Percentiles rank a stretch among this genome's conserved stretches.
These are phyloP conservation scores for Cephalopholis sonnerati DNA, from an alignment of 2,113 vertebrate species.

Conservation along the genomic window DNA sequence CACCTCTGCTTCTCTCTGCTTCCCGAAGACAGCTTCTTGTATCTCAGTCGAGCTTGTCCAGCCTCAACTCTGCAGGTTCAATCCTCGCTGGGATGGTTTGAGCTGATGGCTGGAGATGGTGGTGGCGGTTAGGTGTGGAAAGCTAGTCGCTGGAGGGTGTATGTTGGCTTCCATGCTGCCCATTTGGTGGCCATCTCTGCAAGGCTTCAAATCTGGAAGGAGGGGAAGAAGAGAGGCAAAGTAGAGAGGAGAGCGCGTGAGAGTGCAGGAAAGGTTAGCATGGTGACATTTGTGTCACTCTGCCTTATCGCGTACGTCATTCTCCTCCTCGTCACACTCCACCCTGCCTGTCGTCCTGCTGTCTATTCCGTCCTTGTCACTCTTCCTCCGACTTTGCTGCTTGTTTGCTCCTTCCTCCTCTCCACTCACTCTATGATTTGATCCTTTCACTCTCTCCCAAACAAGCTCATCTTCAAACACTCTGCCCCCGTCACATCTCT, in stretches of 20 bases:
- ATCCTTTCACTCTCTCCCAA: slow-evolving; percentile 58
- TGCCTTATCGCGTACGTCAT: slow-evolving; percentile 77
- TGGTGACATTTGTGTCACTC: slow-evolving; percentile 83
- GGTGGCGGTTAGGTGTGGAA: slow-evolving; percentile 50
- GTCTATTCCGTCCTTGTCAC: slow-evolving; percentile 79
- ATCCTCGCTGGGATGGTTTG: slow-evolving; percentile 18
- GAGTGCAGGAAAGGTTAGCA: slow-evolving; percentile 80
- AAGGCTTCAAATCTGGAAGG: slow-evolving; percentile 58
- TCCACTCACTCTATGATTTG: slow-evolving; percentile 59
- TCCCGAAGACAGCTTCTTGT: slow-evolving; percentile 26
- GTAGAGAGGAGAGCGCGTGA: slow-evolving; percentile 44
- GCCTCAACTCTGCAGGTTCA: slow-evolving; percentile 43
- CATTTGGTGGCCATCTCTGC: slow-evolving; percentile 63
- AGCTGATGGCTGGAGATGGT: slow-evolving; percentile 50
- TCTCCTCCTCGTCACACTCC: slow-evolving; percentile 74
- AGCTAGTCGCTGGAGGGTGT: slow-evolving; percentile 49
- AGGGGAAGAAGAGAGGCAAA: slow-evolving; percentile 54
- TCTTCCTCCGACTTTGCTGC: slow-evolving; percentile 64
- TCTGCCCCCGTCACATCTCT: slow-evolving; percentile 29
- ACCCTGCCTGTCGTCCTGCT: slow-evolving; percentile 75
- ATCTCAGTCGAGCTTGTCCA: slow-evolving; percentile 16
- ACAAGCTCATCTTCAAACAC: slow-evolving; percentile 58
- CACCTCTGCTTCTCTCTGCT: slow-evolving; percentile 26
- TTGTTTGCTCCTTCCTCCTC: slow-evolving; percentile 61
- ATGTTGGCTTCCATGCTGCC: slow-evolving; percentile 63